Base-by-base conservation (phyloP, 2,888 invertebrate genomes). In the Habroteleia sp. region DNA sequence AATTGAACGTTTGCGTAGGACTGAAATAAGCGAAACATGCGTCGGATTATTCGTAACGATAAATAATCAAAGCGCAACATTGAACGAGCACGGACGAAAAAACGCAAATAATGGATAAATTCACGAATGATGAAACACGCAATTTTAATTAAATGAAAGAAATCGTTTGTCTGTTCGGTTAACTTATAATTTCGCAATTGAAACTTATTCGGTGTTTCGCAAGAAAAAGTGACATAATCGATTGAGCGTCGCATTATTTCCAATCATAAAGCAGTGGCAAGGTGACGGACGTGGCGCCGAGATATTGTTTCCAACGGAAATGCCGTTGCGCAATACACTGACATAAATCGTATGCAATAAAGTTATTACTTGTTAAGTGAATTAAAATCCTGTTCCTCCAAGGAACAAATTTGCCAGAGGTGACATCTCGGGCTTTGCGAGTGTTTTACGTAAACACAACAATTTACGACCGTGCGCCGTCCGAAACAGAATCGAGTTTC, bases 281-380 rank as follows among this genome's bases (percentile, higher is more conserved):
- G 13, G 48, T 62, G 71, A 69, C 46, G 33, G 35, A 52, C 50
- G 27, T 20, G 37, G 33, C 41, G 54, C 31, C 29, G 25, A 33
- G 11, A 46, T 48, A 16, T 20, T 33, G 27, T 29, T 41, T 37
- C 46, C 33, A 27, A 8, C 14, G 44, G 33, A 35, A 56, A 46
- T 13, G 31, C 11, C 37, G 42, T 68, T 56, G 27, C 42, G 11
- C 29, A 44, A 58, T 42, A 10, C 29, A 25, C 13, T 8, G 56
- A 29, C 66, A 48, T 74, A 66, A 74, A 62, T 74, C 60, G 58
- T 37, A 56, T 13, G 74, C 63, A 56, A 74, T 74, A 63, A 63
- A 69, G 39, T 71, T 65, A 65, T 74, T 65, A 56, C 50, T 74
- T 52, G 62, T 65, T 74, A 66, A 75, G 75, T 63, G 63, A 75